Base-by-base conservation (phyloP, 2,797 vertebrate genomes). In the Thripadectes ignobilis region DNA sequence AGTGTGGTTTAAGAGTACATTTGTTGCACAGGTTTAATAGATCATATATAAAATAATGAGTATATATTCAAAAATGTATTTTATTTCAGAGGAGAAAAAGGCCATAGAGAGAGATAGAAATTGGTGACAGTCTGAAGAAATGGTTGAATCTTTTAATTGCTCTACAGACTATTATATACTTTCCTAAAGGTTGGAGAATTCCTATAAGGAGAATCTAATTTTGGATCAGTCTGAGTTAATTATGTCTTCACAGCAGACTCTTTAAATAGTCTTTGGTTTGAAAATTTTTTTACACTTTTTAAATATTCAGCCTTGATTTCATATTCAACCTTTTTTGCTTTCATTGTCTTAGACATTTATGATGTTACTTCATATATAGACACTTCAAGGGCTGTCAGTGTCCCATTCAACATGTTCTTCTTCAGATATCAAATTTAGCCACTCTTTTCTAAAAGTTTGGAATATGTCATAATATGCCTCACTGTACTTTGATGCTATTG, bases 261-360 rank as follows among this genome's bases (percentile, higher is more conserved):
- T 75, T 93, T 83, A 83, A 77, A 85, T 61, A 85, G 81, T 36
- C 69, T 43, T 85, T 36, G 19, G 30, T 78, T 88, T 92, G 54
- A 91, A 89, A 81, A 48, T 93, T 84, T 89, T 92, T 93, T 90
- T 95, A 48, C 4, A 22, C n/a, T 81, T 95, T 62, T 72, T 78
- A 89, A 13, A 20, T 81, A 68, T 75, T 78, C 58, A 81, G 49
- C 46, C 73, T 78, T 72, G 22, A 84, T 93, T 88, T 89, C 65
- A 83, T 14, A 61, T 83, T 86, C 49, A 84, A 22, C 36, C 16
- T 55, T 78, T 69, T 55, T 89, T 74, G 22, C 39, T 94, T 83
- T 80, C 57, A 58, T 58, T 93, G 34, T 80, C 58, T 62, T 65
- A 74, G 57, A 39, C 51, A 58, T 87, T 84, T 91, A 32, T 85